These are phyloP conservation scores for Zaprionus lineosus DNA, from an alignment of 2,888 invertebrate genomes.

Conservation along the genomic window DNA sequence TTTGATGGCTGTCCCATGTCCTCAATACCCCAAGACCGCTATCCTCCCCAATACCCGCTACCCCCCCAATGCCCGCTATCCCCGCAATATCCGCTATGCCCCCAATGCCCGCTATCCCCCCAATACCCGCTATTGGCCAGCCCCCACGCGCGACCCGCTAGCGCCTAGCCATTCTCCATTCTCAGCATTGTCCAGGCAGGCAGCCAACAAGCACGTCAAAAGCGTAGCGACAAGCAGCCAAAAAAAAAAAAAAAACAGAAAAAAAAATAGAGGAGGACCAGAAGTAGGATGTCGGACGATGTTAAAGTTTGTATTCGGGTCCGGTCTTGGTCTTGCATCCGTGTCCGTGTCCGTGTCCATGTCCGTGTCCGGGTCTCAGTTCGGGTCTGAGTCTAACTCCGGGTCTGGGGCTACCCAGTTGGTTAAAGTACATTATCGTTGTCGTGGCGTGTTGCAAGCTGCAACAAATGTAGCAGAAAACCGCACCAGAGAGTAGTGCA, in stretches of 20 bases:
- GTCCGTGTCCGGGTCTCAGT: background rate
- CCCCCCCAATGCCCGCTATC: too few relatives aligned
- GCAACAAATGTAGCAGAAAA: constrained; percentile 79
- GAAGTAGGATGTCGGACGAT: constrained; percentile 9
- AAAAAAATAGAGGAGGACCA: constrained; percentile 6
- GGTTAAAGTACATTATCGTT: constrained; percentile 71
- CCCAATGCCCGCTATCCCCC: too few relatives aligned
- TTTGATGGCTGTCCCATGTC: constrained; percentile 48
- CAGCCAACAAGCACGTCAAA: constrained; percentile 59
- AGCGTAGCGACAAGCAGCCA: constrained; percentile 14
- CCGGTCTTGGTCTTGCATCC: background rate
- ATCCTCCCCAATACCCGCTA: too few relatives aligned
- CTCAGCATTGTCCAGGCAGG: constrained; percentile 8
- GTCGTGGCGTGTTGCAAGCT: constrained; percentile 52
- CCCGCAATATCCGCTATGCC: too few relatives aligned
- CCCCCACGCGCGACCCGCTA: too few relatives aligned
- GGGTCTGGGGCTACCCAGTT: constrained; percentile 25
- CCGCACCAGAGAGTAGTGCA: constrained; percentile 75
- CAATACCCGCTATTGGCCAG: too few relatives aligned
- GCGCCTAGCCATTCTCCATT: too few relatives aligned
- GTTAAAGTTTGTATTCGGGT: background rate
- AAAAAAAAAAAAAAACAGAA: too few relatives aligned
- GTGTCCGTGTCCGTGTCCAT: background rate
- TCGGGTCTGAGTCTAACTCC: background rate
- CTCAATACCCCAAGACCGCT: too few relatives aligned